Percentiles rank a stretch among this genome's conserved stretches.
These are phyloP conservation scores for Brachycybe producta DNA, from an alignment of 2,888 invertebrate genomes.

Conservation along the genomic window DNA sequence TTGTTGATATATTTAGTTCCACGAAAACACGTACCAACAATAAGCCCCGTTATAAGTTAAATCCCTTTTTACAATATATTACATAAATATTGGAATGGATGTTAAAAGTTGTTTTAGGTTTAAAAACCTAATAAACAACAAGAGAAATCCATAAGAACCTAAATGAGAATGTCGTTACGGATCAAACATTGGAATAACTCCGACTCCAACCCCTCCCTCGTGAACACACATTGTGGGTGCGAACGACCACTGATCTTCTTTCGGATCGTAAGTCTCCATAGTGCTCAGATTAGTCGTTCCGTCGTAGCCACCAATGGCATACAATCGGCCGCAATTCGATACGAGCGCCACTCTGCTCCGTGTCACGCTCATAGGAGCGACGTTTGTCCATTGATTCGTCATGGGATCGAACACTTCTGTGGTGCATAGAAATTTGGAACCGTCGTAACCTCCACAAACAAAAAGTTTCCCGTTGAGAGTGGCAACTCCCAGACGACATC, in stretches of 20 bases:
- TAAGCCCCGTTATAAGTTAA: too few relatives aligned
- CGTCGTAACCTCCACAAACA: conserved; percentile 75
- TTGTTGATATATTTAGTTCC: too few relatives aligned
- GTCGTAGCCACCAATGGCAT: conserved; percentile 60
- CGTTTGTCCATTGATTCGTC: conserved; percentile 58
- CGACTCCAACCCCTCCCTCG: conserved; percentile 80
- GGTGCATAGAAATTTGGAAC: conserved; percentile 62
- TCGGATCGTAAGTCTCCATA: conserved; percentile 72
- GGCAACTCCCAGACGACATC: conserved; percentile 71
- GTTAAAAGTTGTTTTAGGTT: too few relatives aligned
- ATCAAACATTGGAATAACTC: conserved; percentile 60
- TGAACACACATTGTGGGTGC: conserved; percentile 68
- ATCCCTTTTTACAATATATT: too few relatives aligned
- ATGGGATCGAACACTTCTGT: conserved; percentile 68
- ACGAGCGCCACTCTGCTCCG: conserved; percentile 67
- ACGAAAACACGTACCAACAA: too few relatives aligned
- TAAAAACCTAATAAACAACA: too few relatives aligned
- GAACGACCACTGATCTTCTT: conserved; percentile 55
- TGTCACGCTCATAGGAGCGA: conserved; percentile 68
- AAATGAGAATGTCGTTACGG: too few relatives aligned
- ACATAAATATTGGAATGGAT: too few relatives aligned
- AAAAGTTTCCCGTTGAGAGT: conserved; percentile 67
- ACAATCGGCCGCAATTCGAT: conserved; percentile 68
- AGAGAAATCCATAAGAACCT: too few relatives aligned
- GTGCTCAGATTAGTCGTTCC: conserved; percentile 66